Conservation (phyloP, 2,888 invertebrate genomes). For the Drosophila quinaria region DNA sequence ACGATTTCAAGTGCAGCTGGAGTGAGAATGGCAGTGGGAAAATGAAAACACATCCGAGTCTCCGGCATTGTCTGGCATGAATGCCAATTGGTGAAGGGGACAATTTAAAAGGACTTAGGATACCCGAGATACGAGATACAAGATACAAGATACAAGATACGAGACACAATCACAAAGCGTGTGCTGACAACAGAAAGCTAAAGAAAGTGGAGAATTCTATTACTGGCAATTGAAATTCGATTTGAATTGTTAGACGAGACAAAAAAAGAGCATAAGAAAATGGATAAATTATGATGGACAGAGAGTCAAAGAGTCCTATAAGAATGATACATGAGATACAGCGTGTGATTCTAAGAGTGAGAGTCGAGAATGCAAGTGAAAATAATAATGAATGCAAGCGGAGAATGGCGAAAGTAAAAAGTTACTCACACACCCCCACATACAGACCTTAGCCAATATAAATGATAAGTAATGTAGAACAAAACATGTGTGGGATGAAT, state of each 20-base stretch:
- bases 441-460: not conserved
- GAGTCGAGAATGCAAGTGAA: slow-evolving; percentile 4
- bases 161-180: slow-evolving; percentile 22
- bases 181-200: not conserved
- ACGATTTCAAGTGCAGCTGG: slow-evolving; percentile 27
- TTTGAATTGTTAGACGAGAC: slow-evolving; percentile 60
- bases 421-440: not conserved
- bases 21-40: slow-evolving; percentile 1
- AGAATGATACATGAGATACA: not conserved
- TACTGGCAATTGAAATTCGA: slow-evolving; percentile 38
- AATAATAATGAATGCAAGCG: slow-evolving; percentile 2
- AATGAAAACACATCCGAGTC: slow-evolving; percentile 24
- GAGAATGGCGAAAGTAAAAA: not conserved
- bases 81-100: slow-evolving; percentile 66
- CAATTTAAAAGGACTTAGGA: slow-evolving; percentile 79
- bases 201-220: slow-evolving; percentile 48
- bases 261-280: slow-evolving; percentile 58
- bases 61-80: slow-evolving; percentile 47
- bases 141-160: too few species aligned
- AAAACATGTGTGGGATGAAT: slow-evolving; percentile 6
- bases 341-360: not conserved
- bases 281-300: slow-evolving; percentile 26
- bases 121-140: slow-evolving; percentile 25
- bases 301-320: not conserved
- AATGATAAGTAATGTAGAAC: not conserved